A percentile compares a stretch with the other conserved stretches of the same genome.
These are phyloP conservation scores for Accipiter virgatus DNA, from an alignment of 2,113 vertebrate genomes.

Conservation along the genomic window DNA sequence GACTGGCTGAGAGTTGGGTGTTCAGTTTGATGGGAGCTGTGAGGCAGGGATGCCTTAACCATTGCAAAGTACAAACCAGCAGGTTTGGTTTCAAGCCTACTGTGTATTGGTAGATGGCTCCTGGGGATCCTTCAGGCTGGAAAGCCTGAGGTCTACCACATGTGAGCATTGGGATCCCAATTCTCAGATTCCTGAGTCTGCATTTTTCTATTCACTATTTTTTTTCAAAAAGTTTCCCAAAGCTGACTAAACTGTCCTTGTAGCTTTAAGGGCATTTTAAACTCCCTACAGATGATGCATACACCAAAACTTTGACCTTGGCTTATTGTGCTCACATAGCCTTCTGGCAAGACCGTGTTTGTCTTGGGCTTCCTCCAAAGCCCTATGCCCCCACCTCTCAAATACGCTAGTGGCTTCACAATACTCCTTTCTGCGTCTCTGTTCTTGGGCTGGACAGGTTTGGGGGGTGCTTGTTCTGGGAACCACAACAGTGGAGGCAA, in stretches of 20 bases:
- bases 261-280: background rate
- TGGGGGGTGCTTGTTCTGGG: background rate
- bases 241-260: background rate
- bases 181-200: background rate
- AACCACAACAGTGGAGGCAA: background rate
- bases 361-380: background rate
- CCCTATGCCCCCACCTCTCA: background rate
- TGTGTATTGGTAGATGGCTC: background rate
- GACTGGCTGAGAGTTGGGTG: background rate
- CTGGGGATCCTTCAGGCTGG: background rate
- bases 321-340: background rate
- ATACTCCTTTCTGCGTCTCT: background rate
- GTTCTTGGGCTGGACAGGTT: background rate
- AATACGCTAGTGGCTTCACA: background rate
- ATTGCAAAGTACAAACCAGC: background rate
- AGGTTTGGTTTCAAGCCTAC: background rate
- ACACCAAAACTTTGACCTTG: background rate
- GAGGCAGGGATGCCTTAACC: background rate
- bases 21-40: background rate
- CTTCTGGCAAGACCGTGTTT: background rate
- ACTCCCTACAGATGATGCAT: background rate
- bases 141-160: background rate
- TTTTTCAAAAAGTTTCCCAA: background rate
- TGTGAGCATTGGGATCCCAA: background rate
- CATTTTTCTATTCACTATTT: background rate